These are phyloP conservation scores for Cynocephalus volans DNA, from an alignment of 2,113 vertebrate genomes.

Conservation along the genomic window DNA sequence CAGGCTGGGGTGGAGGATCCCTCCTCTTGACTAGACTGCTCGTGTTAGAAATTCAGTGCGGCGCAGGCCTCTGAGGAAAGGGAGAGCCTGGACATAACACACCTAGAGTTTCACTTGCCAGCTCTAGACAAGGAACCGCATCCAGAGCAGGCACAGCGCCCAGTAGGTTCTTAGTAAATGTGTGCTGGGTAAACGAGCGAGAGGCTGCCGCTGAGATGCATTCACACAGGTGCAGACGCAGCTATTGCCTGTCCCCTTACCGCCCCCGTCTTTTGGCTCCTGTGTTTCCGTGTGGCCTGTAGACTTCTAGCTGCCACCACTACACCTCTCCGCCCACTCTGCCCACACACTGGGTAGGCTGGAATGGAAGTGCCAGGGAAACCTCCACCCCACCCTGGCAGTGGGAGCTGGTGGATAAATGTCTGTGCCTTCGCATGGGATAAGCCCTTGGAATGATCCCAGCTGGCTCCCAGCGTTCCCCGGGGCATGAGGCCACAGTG, in stretches of 20 bases:
- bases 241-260: neutral
- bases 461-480: neutral
- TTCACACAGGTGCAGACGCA: neutral
- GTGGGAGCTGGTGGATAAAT: neutral
- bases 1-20: neutral
- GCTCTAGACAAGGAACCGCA: neutral
- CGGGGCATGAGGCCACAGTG: neutral
- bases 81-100: accelerated
- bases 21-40: neutral
- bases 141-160: neutral
- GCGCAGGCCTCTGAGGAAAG: neutral
- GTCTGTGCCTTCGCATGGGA: neutral
- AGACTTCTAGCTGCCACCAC: neutral
- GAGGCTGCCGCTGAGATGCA: neutral
- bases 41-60: neutral
- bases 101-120: neutral
- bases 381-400: no score
- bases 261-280: neutral
- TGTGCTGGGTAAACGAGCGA: accelerated
- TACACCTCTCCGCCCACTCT: neutral
- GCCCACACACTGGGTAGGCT: neutral
- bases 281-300: neutral
- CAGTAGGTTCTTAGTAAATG: neutral
- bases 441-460: neutral
- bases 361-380: neutral